Evolutionary conservation across 2,113 vertebrate species (phyloP).

Genomic region (Taurulus bubalis): DNA sequence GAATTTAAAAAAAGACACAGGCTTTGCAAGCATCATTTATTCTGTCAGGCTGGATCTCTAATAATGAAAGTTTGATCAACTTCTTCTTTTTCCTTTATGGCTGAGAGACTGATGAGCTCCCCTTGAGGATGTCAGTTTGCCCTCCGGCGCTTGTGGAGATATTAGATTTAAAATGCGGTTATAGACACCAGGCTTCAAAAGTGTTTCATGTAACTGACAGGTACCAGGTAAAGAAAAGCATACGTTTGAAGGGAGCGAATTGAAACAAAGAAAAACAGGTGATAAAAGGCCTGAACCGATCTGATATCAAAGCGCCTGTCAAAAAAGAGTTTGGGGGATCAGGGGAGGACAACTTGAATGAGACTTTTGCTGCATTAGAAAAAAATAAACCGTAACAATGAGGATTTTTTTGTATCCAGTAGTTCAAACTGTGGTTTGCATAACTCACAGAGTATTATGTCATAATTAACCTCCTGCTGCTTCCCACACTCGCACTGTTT

Average conservation of each 20-base stretch:
- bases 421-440: conserved; percentile 39
- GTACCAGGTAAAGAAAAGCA: neutral
- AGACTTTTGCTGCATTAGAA: neutral
- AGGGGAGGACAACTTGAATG: neutral
- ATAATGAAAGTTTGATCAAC: neutral
- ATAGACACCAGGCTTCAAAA: neutral
- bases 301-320: neutral
- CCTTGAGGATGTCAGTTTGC: conserved; percentile 3
- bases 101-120: conserved; percentile 10
- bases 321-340: neutral
- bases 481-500: conserved; percentile 61
- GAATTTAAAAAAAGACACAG: conserved; percentile 28
- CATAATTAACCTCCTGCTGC: conserved; percentile 58
- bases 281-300: neutral
- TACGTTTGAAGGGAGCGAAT: neutral
- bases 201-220: neutral
- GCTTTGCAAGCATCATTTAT: neutral
- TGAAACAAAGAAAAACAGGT: neutral
- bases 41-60: conserved; percentile 8
- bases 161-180: neutral
- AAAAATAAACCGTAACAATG: neutral
- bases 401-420: neutral
- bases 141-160: neutral
- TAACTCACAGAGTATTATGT: conserved; percentile 52
- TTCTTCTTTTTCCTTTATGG: neutral